Conservation (phyloP, 2,113 vertebrate genomes). For the Maccullochella peelii region DNA sequence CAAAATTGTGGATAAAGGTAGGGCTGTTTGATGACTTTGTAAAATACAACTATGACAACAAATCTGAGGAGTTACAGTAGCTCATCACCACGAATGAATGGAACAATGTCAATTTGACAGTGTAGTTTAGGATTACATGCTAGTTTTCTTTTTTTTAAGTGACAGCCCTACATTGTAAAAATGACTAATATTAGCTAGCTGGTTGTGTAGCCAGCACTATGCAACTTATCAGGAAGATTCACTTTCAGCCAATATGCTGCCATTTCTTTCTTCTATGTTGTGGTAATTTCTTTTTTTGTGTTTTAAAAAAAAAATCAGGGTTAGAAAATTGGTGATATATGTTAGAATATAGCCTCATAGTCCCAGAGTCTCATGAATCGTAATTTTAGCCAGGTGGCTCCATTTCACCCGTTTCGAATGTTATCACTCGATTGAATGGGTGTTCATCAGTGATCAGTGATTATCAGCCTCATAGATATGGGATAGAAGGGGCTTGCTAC, state of each 20-base stretch:
- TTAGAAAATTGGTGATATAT: background rate
- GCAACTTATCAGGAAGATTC: slow-evolving; percentile 34
- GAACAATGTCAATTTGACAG: background rate
- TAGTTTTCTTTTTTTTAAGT: background rate
- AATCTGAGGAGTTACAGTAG: background rate
- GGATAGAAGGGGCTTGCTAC: no score
- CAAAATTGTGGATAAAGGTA: background rate
- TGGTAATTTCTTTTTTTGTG: background rate
- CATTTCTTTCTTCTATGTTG: background rate
- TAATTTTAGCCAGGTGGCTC: background rate
- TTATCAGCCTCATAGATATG: no score
- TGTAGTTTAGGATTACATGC: background rate
- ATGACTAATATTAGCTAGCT: background rate
- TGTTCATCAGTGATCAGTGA: no score
- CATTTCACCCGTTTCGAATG: no score
- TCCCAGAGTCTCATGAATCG: background rate
- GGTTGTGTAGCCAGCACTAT: slow-evolving; percentile 7
- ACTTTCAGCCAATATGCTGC: background rate
- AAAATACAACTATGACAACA: background rate
- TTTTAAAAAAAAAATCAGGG: background rate
- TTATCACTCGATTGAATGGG: no score
- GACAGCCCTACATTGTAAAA: background rate
- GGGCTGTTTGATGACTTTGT: background rate
- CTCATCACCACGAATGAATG: background rate
- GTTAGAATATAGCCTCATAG: background rate